phyloP scores from a whole-genome alignment of 2,797 vertebrate genomes.

The Crenichthys baileyi region DNA sequence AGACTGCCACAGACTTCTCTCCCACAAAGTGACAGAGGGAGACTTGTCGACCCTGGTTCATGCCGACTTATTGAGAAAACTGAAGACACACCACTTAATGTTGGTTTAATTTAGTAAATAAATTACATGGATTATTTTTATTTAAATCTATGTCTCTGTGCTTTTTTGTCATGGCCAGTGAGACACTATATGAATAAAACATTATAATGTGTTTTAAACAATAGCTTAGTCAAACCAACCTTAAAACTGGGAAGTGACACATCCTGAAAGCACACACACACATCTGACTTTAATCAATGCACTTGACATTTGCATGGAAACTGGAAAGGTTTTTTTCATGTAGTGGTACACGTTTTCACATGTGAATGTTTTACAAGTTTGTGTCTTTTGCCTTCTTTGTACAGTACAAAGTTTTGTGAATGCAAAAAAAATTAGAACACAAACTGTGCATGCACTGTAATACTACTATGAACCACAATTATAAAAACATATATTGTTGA shows the following conservation, averaged over 20 bases:
- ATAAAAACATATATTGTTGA: neutral
- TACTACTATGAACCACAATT: neutral
- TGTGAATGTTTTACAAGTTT: neutral
- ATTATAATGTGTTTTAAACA: neutral
- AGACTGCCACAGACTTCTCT: constrained; percentile 1
- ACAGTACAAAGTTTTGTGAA: neutral
- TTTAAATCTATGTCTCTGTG: neutral
- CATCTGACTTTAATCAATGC: neutral
- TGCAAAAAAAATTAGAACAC: neutral
- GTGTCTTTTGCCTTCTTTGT: neutral
- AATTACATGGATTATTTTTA: neutral
- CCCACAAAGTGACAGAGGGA: neutral
- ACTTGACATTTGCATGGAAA: neutral
- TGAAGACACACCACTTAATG: neutral
- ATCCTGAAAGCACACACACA: neutral
- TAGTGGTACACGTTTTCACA: neutral
- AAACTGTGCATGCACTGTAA: neutral
- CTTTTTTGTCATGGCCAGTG: neutral
- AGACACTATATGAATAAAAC: neutral
- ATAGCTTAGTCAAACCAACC: neutral
- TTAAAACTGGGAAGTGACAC: neutral
- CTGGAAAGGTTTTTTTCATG: neutral
- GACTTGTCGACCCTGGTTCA: neutral
- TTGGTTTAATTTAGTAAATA: neutral
- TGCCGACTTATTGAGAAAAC: neutral